Evolutionary conservation across 2,797 vertebrate species (phyloP), one percentile per base, ranked within the genome.

Genomic region (Hapalemur alaotrensis): DNA sequence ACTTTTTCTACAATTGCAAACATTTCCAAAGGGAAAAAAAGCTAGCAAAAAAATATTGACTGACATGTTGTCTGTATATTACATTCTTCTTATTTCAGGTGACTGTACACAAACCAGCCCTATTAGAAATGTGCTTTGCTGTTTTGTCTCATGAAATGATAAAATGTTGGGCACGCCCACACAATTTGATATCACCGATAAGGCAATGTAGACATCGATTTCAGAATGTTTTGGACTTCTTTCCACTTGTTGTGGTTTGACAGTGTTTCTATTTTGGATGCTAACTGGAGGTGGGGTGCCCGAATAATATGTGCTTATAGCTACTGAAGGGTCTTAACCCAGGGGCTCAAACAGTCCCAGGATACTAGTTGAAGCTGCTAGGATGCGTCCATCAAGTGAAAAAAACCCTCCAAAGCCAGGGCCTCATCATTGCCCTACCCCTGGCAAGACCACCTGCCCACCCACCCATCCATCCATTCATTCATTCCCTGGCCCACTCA

Each of bases 1-100:
- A 23, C 43, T 35, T 87, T 63, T 88, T 82, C 63, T 72, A 86
- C 30, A 67, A 43, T 30, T 89, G 46, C 69, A 52, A 73, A 50
- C 38, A 32, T 11, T 25, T 69, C 63, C 32, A 41, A 81, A 61
- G 14, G 23, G 13, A 18, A 46, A 14, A 48, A 22, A 67, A 59
- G 28, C 28, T 59, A 57, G 38, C 28, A 75, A 48, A 41, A 41
- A 79, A 78, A 61, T 32, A 75, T 20, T 32, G 48, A 57, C 52
- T 84, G 59, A 65, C 23, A 73, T 73, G 15, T 46, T 50, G 63
- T 90, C 28, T 0, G 0, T 12, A 43, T 50, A 28, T 35, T 25
- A 32, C 14, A 57, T 65, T 63, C 11, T 76, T 79, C 46, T 80
- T 65, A 38, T 28, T 52, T 79, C 20, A 12, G 25, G 35, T 59